Evolutionary conservation across 2,113 vertebrate species (phyloP), one percentile per base, ranked within the genome.

Genomic region (Gallinago paraguaiae): DNA sequence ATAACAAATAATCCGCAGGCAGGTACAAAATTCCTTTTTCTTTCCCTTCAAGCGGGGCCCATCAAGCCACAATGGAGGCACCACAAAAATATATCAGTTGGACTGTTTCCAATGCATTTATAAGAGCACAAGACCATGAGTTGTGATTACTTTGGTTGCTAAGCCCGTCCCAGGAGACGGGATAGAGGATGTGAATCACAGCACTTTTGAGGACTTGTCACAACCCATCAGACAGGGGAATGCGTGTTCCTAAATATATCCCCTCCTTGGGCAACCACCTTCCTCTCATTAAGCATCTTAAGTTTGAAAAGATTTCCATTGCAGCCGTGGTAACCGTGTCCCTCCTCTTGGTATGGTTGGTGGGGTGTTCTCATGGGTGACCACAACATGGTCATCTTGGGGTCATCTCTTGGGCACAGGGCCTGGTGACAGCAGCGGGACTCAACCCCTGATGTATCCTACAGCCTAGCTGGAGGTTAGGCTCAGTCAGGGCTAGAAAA

Each of bases 291-390:
- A 64, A 77, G 3, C 19, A 24, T 12, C 48, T 61, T 25, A 9
- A 13, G 12, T 31, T 75, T 65, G 56, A 61, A 72, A 68, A 9
- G 8, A 27, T 70, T 70, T 77, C 41, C n/a, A 33, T 6, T 25
- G 17, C 11, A 63, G 31, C 20, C 20, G 10, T 0, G 0, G n/a
- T 24, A 15, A 54, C 56, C 0, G 0, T 2, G 11, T 50, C 25
- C 18, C 33, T 88, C 67, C 19, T 79, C 18, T 54, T 1, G 1
- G 6, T 0, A 3, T 2, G 48, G 17, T 5, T 63, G 22, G 23
- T 25, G 51, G 1, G 31, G 45, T 45, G 63, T 20, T 76, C 68
- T 48, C 43, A 7, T 5, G 24, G 35, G 19, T 37, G 64, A 20
- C 57, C 86, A 18, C 12, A 15, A 7, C 7, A 10, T 9, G 27